Percentiles rank a stretch among this genome's conserved stretches.
phyloP scores from a whole-genome alignment of 2,888 invertebrate genomes.

The Phortica magna region DNA sequence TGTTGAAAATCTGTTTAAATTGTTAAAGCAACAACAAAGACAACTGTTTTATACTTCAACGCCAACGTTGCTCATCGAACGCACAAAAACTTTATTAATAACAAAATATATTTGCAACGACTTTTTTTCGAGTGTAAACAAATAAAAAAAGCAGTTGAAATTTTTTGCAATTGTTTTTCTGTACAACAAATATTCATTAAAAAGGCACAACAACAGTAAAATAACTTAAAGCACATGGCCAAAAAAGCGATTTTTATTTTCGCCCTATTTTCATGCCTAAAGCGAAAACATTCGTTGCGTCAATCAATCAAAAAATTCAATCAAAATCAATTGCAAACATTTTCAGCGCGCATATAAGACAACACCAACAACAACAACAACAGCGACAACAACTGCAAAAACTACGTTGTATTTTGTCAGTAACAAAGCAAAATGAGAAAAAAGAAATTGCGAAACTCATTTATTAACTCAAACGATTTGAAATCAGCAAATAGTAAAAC shows the following conservation, averaged over 20 bases:
- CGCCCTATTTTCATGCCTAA: background rate
- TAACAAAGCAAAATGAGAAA: slow-evolving; percentile 19
- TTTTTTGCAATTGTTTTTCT: too few relatives aligned
- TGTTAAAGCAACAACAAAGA: too few relatives aligned
- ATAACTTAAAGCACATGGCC: too few relatives aligned
- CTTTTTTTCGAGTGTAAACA: too few relatives aligned
- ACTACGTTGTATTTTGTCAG: background rate
- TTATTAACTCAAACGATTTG: slow-evolving; percentile 64
- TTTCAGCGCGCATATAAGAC: slow-evolving; percentile 47
- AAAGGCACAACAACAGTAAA: too few relatives aligned
- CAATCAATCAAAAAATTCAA: slow-evolving; percentile 65
- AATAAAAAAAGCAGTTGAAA: too few relatives aligned
- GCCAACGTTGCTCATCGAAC: too few relatives aligned
- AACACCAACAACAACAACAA: slow-evolving; percentile 19
- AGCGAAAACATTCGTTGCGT: slow-evolving; percentile 55
- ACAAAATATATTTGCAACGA: too few relatives aligned
- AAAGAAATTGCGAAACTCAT: slow-evolving; percentile 55
- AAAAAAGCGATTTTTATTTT: background rate
- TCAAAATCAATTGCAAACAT: slow-evolving; percentile 63
- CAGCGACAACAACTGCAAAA: slow-evolving; percentile 32
- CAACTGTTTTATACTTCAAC: too few relatives aligned
- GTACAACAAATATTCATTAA: too few relatives aligned
- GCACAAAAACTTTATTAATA: too few relatives aligned
- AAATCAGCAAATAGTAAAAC: slow-evolving; percentile 57
- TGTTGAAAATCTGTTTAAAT: too few relatives aligned